phyloP scores from a whole-genome alignment of 35 echinoderm and acorn worm genomes.

The Anneissia japonica region DNA sequence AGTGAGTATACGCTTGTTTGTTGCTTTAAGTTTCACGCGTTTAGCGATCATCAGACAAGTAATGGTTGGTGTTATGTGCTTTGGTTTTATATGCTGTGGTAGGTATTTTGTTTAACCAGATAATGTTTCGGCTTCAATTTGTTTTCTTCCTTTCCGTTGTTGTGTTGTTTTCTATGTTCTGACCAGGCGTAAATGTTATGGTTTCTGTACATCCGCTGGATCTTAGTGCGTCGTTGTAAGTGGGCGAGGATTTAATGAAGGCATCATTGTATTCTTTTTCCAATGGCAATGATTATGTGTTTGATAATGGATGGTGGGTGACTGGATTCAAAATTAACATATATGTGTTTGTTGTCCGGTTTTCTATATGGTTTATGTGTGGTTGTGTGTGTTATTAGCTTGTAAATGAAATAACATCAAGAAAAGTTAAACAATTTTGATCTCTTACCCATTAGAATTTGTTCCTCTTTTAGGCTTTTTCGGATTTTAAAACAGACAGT shows the following conservation, averaged over 20 bases:
- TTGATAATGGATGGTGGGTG: slow-evolving; percentile 18
- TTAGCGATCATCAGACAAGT: neutral
- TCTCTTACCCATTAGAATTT: too few species aligned
- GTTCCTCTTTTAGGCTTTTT: too few species aligned
- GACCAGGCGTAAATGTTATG: neutral
- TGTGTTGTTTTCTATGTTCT: neutral
- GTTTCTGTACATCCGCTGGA: neutral
- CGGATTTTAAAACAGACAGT: too few species aligned
- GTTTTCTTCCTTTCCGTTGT: neutral
- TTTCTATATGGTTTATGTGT: neutral
- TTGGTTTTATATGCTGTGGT: neutral
- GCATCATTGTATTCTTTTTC: neutral
- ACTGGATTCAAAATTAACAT: slow-evolving; percentile 12
- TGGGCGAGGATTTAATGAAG: neutral
- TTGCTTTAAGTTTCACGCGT: neutral
- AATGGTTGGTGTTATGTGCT: neutral
- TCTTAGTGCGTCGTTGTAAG: neutral
- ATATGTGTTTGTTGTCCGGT: neutral
- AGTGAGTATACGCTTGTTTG: neutral
- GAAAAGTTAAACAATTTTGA: too few species aligned
- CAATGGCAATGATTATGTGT: neutral
- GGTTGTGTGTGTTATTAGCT: neutral
- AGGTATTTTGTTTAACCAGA: neutral
- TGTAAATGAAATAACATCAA: too few species aligned
- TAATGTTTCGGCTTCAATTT: neutral